Base-by-base conservation (phyloP, 1,140 invertebrate species). In the Augochlora pura region DNA sequence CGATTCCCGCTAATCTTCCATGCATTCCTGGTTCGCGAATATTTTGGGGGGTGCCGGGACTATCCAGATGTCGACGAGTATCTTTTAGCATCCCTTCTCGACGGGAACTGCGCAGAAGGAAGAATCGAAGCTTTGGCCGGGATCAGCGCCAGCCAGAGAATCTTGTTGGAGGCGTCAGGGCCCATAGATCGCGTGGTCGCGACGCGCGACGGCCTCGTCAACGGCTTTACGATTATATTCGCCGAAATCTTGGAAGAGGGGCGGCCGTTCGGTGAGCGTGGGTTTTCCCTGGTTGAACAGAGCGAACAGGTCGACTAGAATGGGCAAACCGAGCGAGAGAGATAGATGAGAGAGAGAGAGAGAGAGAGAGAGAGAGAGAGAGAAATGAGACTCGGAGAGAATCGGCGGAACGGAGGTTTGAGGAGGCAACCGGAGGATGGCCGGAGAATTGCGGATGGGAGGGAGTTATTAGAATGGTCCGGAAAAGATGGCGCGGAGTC, bases 401-500 rank as follows among this genome's bases (percentile, higher is more conserved):
- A 46, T 46, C 42, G 42, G 42, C 12, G 42, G 42, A 46, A 46
- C 82, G 80, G 76, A 84, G 86, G 83, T 10, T 81, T 79, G 78
- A 85, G 77, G 68, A 75, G 84, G 83, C 80, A 57, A 62, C 39
- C 49, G 83, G 85, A 32, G 32, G 32, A 32, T 32, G 32, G 32
- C 32, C 32, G 32, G 21, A 82, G 80, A 70, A 85, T 71, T 75
- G 76, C 81, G 83, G 82, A 82, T 86, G 89, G 89, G 86, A 90
- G 90, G 89, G 91, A 93, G 92, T 93, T 93, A 93, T 93, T 93
- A 93, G 92, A 93, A 93, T 93, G 91, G 91, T 91, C 92, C 92
- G 92, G 92, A 93, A 93, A 93, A 93, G 92, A 93, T 93, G 92
- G 92, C 92, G 92, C 89, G 84, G 92, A 93, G 92, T 92, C 90